Evolutionary conservation across 2,888 invertebrate genomes (phyloP).

Genomic region (Hypomecis atomaria): DNA sequence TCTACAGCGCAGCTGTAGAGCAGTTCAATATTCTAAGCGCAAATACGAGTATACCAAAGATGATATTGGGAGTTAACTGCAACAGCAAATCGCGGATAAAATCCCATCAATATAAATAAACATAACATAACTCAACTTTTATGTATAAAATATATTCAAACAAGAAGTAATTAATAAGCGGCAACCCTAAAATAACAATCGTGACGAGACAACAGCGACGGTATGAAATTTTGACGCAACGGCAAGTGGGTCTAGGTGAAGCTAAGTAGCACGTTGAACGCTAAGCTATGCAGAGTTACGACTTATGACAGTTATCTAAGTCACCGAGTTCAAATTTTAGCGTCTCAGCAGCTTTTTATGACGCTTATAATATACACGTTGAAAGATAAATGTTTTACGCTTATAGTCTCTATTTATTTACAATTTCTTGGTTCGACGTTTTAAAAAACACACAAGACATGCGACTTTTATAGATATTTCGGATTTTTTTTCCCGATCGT

Average conservation of each 20-base stretch:
- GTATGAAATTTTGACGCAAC: slow-evolving; percentile 38
- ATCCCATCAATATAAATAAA: neutral
- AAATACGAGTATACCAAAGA: too few species aligned
- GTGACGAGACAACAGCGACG: slow-evolving; percentile 7
- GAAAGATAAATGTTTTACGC: neutral
- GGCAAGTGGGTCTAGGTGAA: slow-evolving; percentile 34
- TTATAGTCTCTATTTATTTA: too few species aligned
- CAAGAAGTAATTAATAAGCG: neutral
- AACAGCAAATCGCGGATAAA: neutral
- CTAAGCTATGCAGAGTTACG: slow-evolving; percentile 21
- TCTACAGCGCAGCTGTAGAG: too few species aligned
- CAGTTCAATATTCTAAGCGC: too few species aligned
- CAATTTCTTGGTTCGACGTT: too few species aligned
- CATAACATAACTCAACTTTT: too few species aligned
- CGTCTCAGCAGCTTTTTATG: slow-evolving; percentile 1
- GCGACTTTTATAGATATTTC: too few species aligned
- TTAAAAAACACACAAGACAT: too few species aligned
- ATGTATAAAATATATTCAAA: neutral
- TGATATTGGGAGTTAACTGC: too few species aligned
- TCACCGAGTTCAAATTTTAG: slow-evolving; percentile 13
- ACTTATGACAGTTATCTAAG: slow-evolving; percentile 20
- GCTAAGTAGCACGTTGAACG: slow-evolving; percentile 34
- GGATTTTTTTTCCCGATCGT: too few species aligned
- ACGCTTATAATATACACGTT: neutral
- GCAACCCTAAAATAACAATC: slow-evolving; percentile 25